phyloP scores from a whole-genome alignment of 2,888 invertebrate genomes.

The Linnaemya tessellans region DNA sequence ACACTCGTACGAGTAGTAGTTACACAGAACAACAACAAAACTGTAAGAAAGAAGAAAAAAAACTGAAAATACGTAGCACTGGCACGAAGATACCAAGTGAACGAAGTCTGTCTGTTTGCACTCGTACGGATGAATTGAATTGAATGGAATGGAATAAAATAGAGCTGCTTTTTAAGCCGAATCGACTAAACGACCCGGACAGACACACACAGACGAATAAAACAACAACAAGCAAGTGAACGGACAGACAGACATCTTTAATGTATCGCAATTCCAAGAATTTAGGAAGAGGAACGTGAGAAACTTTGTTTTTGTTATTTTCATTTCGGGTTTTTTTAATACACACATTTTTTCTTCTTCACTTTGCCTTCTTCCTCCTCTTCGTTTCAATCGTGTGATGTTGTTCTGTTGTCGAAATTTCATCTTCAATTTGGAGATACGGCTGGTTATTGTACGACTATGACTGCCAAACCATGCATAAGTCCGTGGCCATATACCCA shows the following conservation, averaged over 20 bases:
- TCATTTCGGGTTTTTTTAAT: slow-evolving; percentile 78
- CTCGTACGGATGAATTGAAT: slow-evolving; percentile 59
- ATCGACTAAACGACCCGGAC: slow-evolving; percentile 52
- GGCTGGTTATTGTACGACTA: slow-evolving; percentile 54
- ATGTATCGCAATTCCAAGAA: slow-evolving; percentile 83
- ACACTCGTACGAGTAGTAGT: slow-evolving; percentile 50
- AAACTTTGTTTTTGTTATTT: slow-evolving; percentile 82
- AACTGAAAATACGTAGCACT: slow-evolving; percentile 5
- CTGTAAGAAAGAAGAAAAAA: slow-evolving; percentile 36
- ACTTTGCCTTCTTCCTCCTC: slow-evolving; percentile 10
- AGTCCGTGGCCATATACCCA: slow-evolving; percentile 4
- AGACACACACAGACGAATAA: slow-evolving; percentile 43
- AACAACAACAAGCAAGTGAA: slow-evolving; percentile 60
- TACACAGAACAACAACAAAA: slow-evolving; percentile 46
- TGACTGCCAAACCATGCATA: slow-evolving; percentile 33
- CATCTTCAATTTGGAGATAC: slow-evolving; percentile 69
- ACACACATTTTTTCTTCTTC: slow-evolving; percentile 19
- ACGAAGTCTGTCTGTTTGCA: slow-evolving; percentile 36
- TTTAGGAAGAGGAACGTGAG: slow-evolving; percentile 83
- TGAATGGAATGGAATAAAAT: slow-evolving; percentile 65
- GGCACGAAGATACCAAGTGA: slow-evolving; percentile 41
- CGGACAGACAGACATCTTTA: slow-evolving; percentile 81
- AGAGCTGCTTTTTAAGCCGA: slow-evolving; percentile 61
- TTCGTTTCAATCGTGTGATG: slow-evolving; percentile 38
- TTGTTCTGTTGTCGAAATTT: slow-evolving; percentile 66